Conservation (phyloP, 2,113 vertebrate genomes). For the Nothocercus nigrocapillus region DNA sequence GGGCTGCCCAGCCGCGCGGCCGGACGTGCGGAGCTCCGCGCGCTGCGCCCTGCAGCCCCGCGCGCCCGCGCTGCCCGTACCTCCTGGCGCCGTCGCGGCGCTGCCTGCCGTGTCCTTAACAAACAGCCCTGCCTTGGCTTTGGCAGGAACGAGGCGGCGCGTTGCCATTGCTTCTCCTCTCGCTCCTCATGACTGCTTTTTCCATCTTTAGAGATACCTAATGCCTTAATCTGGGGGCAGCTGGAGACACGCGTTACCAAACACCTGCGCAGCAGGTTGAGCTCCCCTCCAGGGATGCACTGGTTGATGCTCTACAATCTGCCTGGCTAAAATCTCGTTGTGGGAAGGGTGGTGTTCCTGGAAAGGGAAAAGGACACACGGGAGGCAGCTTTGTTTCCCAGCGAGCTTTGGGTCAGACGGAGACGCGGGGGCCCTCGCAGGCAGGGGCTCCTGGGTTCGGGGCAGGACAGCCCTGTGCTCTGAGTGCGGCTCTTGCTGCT, state of each 20-base stretch:
- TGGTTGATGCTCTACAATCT: rapidly evolving
- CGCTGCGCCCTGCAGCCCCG: no score
- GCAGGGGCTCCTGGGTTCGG: no score
- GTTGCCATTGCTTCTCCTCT: background rate
- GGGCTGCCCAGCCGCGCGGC: no score
- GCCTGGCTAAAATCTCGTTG: background rate
- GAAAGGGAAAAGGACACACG: background rate
- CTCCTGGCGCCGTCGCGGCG: no score
- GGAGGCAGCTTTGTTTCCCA: background rate
- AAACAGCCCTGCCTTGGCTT: no score
- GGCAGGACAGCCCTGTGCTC: no score
- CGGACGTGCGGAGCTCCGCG: no score
- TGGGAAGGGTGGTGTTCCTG: background rate
- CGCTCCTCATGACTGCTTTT: background rate
- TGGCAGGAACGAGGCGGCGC: background rate
- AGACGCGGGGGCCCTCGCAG: no score
- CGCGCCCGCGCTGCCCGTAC: no score
- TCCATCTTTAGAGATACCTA: background rate
- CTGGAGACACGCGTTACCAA: background rate
- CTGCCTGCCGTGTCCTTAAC: no score
- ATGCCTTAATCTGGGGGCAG: background rate
- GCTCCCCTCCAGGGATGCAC: background rate
- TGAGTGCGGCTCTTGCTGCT: no score
- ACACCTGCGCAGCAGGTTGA: background rate
- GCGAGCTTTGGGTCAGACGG: background rate